Percentiles rank a stretch among this genome's conserved stretches.
Conservation (phyloP, 35 echinoderm and acorn worm genomes). For the Ophiothrix spiculata region DNA sequence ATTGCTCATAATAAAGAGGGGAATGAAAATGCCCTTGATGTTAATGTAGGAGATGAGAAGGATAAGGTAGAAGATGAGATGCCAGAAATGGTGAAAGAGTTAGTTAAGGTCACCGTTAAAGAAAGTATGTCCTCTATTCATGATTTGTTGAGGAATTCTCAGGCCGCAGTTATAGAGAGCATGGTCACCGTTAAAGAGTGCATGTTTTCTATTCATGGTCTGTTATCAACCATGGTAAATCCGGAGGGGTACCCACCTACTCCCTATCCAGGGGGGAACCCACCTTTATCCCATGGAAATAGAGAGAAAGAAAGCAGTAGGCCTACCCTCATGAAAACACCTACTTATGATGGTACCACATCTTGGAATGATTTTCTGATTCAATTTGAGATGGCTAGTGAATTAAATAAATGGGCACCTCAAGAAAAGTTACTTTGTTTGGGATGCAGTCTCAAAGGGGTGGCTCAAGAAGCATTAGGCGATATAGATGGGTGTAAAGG, state of each 20-base stretch:
- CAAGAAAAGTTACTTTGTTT: constrained; percentile 16
- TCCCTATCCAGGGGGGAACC: neutral
- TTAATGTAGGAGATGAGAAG: neutral
- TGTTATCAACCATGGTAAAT: neutral
- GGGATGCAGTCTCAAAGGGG: constrained; percentile 39
- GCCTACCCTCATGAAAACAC: neutral
- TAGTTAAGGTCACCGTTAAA: neutral
- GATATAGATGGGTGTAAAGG: constrained; percentile 18
- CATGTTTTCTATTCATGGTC: neutral
- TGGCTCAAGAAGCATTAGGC: constrained; percentile 29
- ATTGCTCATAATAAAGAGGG: neutral
- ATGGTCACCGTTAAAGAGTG: neutral
- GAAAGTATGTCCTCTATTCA: neutral
- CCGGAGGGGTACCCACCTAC: neutral
- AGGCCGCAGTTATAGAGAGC: neutral
- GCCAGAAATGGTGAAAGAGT: neutral
- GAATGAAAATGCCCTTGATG: neutral
- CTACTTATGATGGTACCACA: constrained; percentile 36
- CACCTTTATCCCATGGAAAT: neutral
- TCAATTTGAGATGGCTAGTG: constrained; percentile 40
- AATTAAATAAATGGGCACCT: constrained; percentile 43
- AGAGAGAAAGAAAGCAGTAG: neutral
- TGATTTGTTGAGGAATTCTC: neutral
- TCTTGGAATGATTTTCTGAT: constrained; percentile 40
- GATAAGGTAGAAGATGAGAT: neutral